phyloP scores from a whole-genome alignment of 2,888 invertebrate species.

The Ochlodes sylvanus region DNA sequence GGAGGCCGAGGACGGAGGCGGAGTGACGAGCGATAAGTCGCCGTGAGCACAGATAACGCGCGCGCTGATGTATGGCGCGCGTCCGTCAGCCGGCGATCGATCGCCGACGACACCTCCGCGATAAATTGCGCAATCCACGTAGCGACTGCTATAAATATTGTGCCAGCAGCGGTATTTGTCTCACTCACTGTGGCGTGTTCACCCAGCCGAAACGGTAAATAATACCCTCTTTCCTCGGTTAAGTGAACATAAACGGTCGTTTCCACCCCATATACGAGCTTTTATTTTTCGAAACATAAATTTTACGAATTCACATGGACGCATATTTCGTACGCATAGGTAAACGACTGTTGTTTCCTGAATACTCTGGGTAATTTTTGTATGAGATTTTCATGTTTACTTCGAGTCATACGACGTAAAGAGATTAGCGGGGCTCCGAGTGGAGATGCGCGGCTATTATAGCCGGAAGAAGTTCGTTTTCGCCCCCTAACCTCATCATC shows the following conservation, averaged over 20 bases:
- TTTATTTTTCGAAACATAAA: constrained; percentile 84
- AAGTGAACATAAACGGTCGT: constrained; percentile 85
- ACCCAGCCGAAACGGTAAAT: constrained; percentile 84
- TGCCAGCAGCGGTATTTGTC: constrained; percentile 80
- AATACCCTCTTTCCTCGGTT: constrained; percentile 85
- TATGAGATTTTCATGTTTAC: constrained; percentile 32
- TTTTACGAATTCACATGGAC: constrained; percentile 77
- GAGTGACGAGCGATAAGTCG: constrained; percentile 72
- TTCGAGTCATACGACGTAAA: constrained; percentile 4
- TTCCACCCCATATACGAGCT: constrained; percentile 85
- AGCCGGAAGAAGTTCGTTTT: constrained; percentile 38
- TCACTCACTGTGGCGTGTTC: constrained; percentile 83
- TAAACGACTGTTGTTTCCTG: constrained; percentile 37
- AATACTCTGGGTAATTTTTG: constrained; percentile 28
- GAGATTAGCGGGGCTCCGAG: constrained; percentile 1
- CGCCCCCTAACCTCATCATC: constrained; percentile 43
- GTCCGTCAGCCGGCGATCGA: constrained; percentile 80
- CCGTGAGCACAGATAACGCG: constrained; percentile 81
- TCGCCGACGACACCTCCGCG: constrained; percentile 81
- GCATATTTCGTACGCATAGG: constrained; percentile 53
- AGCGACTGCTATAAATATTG: constrained; percentile 83
- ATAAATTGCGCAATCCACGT: constrained; percentile 84
- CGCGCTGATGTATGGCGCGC: constrained; percentile 77
- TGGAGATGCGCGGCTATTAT: constrained; percentile 23
- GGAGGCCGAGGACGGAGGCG: constrained; percentile 50